Conservation (phyloP, 2,888 invertebrate genomes). For the Hedya salicella region DNA sequence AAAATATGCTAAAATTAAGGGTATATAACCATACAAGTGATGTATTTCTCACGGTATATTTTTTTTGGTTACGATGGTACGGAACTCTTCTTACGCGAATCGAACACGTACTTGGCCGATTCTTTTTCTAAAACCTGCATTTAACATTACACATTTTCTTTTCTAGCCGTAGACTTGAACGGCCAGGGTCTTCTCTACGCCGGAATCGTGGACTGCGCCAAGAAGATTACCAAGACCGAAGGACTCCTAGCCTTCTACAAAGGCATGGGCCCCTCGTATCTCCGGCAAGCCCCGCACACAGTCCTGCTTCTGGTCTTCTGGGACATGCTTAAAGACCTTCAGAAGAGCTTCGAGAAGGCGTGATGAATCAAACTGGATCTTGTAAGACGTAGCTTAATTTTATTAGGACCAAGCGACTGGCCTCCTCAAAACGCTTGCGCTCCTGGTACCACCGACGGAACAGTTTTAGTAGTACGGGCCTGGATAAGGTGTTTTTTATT, state of each 20-base stretch:
- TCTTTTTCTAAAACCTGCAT: too few relatives aligned
- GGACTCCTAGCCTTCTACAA: constrained; percentile 95
- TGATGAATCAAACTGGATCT: constrained; percentile 20
- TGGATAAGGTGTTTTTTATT: too few relatives aligned
- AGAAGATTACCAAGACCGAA: constrained; percentile 90
- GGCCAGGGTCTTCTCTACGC: constrained; percentile 89
- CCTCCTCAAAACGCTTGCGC: background rate
- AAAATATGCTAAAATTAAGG: too few relatives aligned
- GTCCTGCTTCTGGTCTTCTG: constrained; percentile 95
- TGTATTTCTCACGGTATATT: too few relatives aligned
- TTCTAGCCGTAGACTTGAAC: constrained; percentile 86
- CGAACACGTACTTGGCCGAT: too few relatives aligned
- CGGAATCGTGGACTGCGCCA: constrained; percentile 90
- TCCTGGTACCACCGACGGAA: background rate
- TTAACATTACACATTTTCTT: background rate
- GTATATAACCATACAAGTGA: too few relatives aligned
- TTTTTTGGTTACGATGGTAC: too few relatives aligned
- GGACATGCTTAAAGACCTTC: constrained; percentile 88
- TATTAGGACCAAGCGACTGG: background rate
- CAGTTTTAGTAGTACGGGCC: too few relatives aligned
- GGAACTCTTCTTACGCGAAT: too few relatives aligned
- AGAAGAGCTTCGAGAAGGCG: constrained; percentile 58
- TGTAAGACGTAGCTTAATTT: background rate
- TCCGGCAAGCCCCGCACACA: constrained; percentile 96
- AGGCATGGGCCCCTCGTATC: constrained; percentile 94